Base-by-base conservation (phyloP, 2,888 invertebrate species). In the Perizoma flavofasciatum region DNA sequence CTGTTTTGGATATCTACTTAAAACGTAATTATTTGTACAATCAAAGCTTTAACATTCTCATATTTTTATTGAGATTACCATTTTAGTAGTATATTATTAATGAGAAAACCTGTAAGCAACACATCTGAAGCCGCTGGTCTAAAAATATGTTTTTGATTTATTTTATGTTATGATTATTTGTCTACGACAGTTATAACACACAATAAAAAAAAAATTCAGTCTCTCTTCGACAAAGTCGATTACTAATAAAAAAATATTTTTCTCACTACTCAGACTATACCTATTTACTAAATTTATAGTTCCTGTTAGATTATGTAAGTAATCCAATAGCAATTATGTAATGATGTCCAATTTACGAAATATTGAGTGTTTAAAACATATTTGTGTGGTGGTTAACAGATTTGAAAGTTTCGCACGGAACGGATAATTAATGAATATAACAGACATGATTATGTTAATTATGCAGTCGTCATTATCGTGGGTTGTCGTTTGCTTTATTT, bases 1-100 rank as follows among this genome's bases (percentile, higher is more conserved):
- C 81, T 74, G 70, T 77, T 80, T 81, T 75, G 72, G 75, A 77
- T 78, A 71, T 70, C 72, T 71, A 69, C 59, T 68, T 69, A 67
- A 67, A 67, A 67, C 64, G 62, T 63, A 65, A 64, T 69, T 63
- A 67, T 66, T 70, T 70, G 66, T 72, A 72, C 71, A 70, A 65
- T 73, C 69, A 60, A 68, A 65, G 64, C 66, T 67, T 69, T 56
- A 69, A 70, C 66, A 64, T 71, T 69, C 60, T 61, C 68, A 69
- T 71, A 37, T 35, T 35, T 71, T 66, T 60, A 53, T 63, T 51
- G 46, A 53, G 43, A 48, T 55, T 55, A 46, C 45, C 37, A 54
- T 46, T 49, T 53, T 43, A 57, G 49, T 35, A 52, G 55, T 39
- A 59, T 70, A 66, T 49, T 63, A 65, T 75, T 69, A 56, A 67